Base-by-base conservation (phyloP, 2,113 vertebrate genomes). In the Eulemur rufifrons region DNA sequence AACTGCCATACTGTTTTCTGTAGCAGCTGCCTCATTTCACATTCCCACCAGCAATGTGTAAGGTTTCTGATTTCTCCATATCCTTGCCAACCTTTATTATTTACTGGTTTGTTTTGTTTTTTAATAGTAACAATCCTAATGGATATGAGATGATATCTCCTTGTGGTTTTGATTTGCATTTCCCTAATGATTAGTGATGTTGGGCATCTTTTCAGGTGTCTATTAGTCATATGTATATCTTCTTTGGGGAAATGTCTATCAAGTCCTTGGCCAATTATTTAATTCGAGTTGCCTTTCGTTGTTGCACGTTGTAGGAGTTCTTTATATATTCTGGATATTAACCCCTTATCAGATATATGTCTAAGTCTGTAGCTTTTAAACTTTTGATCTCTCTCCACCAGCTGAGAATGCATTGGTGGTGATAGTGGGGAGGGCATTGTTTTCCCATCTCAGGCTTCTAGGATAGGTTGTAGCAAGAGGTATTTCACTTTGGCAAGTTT, bases 11-110 rank as follows among this genome's bases (percentile, higher is more conserved):
- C 91, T 90, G 71, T 78, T 80, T 78, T 89, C 54, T 54, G 45
- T 45, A 73, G 78, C 78, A 89, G 80, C 95, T 78, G 71, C 80
- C 78, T 61, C 71, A 85, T 85, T 93, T 90, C 78, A 45, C 73
- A 39, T 96, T 77, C 64, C 63, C 54, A 86, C 73, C 81, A 85
- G 86, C 63, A 71, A 42, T 71, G 80, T 25, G 21, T 25, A 63
- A 78, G 63, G n/a, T 50, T 85, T 90, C 54, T 71, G 64, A 1
- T 64, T 56, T 80, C 86, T 89, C 68, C 27, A 39, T 37, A 56
- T 89, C 71, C 63, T 89, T 17, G 42, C 69, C 71, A 89, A n/a
- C 56, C 71, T 39, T 59, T 88, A 63, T 54, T 52, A 3, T 66
- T 68, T 77, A 15, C 29, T 34, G 29, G 29, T 50, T 29, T 77